Percentiles rank a stretch among this genome's conserved stretches.
phyloP scores from a whole-genome alignment of 37 sponge, comb jelly and placozoan genomes.

The Petrosia ficiformis region DNA sequence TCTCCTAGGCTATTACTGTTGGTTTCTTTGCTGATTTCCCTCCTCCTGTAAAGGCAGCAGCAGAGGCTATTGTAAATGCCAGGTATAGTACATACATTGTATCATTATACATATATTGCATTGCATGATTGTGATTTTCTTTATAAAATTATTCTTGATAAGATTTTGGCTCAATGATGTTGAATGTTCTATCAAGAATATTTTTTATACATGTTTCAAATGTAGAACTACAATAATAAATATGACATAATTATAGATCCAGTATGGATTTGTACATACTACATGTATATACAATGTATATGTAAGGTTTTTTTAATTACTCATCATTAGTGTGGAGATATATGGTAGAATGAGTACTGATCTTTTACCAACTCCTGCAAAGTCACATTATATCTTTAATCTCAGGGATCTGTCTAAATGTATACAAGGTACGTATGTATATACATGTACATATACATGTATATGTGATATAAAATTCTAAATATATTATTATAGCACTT shows the following conservation, averaged over 20 bases:
- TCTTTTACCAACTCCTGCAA: slow-evolving; percentile 96
- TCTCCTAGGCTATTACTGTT: slow-evolving; percentile 74
- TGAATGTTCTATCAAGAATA: not conserved
- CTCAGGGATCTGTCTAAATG: slow-evolving; percentile 96
- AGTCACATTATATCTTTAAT: slow-evolving; percentile 98
- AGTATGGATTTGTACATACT: not conserved
- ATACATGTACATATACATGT: not conserved
- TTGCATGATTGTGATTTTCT: too few species aligned
- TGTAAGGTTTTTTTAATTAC: not conserved
- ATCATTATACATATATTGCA: not conserved
- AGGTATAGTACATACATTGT: slow-evolving; percentile 25
- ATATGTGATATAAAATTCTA: too few species aligned
- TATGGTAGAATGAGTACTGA: slow-evolving; percentile 97
- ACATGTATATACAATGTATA: not conserved
- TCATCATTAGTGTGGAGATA: slow-evolving; percentile 78
- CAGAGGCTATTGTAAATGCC: slow-evolving; percentile 92
- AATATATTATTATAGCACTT: too few species aligned
- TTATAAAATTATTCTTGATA: too few species aligned
- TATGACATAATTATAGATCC: too few species aligned
- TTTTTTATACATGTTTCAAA: slow-evolving; percentile 2
- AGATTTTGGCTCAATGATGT: too few species aligned
- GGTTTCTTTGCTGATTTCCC: slow-evolving; percentile 96
- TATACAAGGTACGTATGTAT: slow-evolving; percentile 74
- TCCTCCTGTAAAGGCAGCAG: slow-evolving; percentile 82
- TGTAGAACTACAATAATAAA: too few species aligned